phyloP scores from a whole-genome alignment of 2,797 vertebrate genomes.

The Columba guinea region DNA sequence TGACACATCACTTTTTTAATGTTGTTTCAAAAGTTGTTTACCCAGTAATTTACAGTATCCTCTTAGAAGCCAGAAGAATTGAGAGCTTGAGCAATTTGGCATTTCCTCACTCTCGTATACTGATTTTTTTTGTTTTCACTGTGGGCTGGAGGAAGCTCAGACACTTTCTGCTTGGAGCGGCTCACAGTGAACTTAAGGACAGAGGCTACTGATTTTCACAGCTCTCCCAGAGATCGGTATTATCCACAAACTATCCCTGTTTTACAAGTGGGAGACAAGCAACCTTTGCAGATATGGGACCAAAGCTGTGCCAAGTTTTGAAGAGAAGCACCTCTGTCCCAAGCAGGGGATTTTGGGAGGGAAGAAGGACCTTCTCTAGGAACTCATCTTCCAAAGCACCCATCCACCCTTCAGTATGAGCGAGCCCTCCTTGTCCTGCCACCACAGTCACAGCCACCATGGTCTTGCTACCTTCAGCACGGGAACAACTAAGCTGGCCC shows the following conservation, averaged over 20 bases:
- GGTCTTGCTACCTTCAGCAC: not conserved
- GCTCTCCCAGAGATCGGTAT: not conserved
- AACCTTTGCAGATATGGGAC: not conserved
- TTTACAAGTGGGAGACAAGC: not conserved
- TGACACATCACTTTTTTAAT: constrained; percentile 48
- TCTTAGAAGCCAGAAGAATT: constrained; percentile 45
- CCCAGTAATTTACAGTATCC: constrained; percentile 40
- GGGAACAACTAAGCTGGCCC: not conserved
- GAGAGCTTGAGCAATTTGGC: constrained; percentile 36
- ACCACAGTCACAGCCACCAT: not conserved
- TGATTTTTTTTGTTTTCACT: not conserved
- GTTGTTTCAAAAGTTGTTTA: constrained; percentile 34
- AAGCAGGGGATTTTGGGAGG: not conserved
- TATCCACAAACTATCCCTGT: not conserved
- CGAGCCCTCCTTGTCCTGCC: rapidly evolving
- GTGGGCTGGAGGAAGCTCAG: not conserved
- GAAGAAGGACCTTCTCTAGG: not conserved
- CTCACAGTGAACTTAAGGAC: not conserved
- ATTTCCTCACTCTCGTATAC: constrained; percentile 11
- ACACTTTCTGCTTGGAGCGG: not conserved
- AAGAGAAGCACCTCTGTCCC: not conserved
- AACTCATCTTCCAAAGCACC: not conserved
- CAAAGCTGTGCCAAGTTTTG: not conserved
- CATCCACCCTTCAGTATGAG: rapidly evolving
- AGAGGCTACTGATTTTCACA: not conserved